Evolutionary conservation across 1,140 invertebrate species (phyloP), one percentile per base, ranked within the genome.

Genomic region (Dufourea novaeangliae): DNA sequence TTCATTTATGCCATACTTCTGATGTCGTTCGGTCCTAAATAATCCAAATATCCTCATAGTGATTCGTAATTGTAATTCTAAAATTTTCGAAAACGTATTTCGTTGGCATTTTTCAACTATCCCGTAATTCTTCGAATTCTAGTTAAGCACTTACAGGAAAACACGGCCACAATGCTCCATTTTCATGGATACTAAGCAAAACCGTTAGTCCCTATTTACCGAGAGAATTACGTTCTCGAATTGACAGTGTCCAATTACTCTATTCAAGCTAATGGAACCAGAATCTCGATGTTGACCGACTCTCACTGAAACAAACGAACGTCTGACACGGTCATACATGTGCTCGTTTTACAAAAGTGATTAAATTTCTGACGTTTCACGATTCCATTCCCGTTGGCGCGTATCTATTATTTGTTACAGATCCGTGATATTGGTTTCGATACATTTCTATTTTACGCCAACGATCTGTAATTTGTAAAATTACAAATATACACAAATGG

Each of bases 241-340:
- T 72, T 52, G 57, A 72, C 57, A 72, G 39, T 52, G 57, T 62
- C 37, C 68, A 72, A 72, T 62, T 62, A 72, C 41, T 34, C 39
- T 50, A 34, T 72, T 72, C 59, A 62, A 44, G 70, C 57, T 72
- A 72, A 72, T 72, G 70, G 57, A 72, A 70, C 34, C 52, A 37
- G 37, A 34, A 41, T 44, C 54, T 12, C 12, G 68, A 39, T 70
- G 39, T 70, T 59, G 32, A 70, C 27, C 54, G 59, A 70, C 34
- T 29, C 54, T 59, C 34, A n/a, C 54, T 70, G 54, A 59, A 70
- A 70, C 68, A 70, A 39, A 70, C 29, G 54, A 70, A 70, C 17
- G 34, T 61, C 57, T 32, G 32, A 37, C 32, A 32, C 32, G 32
- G 20, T 32, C 34, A 20, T 32, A 57, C 32, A 11, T 22, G 22